Conservation (phyloP, 2,888 invertebrate species). For the Synergus itoensis region DNA sequence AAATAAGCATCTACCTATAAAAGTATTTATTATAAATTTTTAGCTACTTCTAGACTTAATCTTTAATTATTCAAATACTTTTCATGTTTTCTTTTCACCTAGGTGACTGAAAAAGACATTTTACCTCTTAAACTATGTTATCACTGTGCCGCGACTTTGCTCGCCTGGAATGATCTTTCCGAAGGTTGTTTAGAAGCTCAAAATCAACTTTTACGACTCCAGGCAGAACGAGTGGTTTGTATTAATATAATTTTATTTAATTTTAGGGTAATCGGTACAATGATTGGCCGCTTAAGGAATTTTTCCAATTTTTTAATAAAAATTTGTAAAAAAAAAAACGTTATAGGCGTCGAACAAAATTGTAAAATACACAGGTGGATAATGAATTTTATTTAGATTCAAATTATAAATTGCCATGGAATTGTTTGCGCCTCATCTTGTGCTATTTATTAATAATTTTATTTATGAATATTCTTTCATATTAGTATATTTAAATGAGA, state of each 20-base stretch:
- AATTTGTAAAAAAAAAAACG: no score
- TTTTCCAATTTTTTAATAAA: background rate
- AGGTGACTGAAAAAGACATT: conserved; percentile 80
- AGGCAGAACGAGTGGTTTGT: conserved; percentile 46
- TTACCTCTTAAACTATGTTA: conserved; percentile 83
- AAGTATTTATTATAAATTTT: conserved; percentile 75
- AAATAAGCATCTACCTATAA: conserved; percentile 82
- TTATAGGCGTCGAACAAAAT: no score
- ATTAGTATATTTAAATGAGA: no score
- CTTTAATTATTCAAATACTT: conserved; percentile 22
- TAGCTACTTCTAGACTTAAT: background rate
- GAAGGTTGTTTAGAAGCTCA: conserved; percentile 81
- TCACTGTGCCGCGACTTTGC: conserved; percentile 82
- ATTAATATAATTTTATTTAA: background rate
- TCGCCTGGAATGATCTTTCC: conserved; percentile 83
- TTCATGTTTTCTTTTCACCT: conserved; percentile 43
- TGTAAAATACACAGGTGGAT: no score
- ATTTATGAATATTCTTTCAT: no score
- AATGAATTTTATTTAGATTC: no score
- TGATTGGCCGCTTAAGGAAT: background rate
- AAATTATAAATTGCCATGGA: no score
- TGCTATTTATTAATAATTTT: no score
- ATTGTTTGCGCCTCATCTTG: no score
- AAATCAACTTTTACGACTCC: conserved; percentile 63
- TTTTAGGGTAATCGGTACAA: background rate